Base-by-base conservation (phyloP, 2,797 vertebrate genomes). In the Cephalopachus bancanus region DNA sequence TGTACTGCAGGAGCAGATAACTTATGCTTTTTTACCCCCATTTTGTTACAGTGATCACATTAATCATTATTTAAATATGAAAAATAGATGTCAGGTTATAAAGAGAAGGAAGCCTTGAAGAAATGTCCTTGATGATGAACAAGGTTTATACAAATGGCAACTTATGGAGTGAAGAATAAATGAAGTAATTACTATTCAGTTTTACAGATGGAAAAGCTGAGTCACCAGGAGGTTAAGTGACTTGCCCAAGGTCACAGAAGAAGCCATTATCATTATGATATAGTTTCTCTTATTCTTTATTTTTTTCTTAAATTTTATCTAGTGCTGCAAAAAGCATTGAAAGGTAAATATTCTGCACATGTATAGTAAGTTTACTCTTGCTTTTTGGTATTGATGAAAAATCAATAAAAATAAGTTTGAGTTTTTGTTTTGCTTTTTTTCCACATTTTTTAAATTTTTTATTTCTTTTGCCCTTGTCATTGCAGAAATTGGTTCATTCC, bases 121-220 rank as follows among this genome's bases (percentile, higher is more conserved):
- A 92, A 89, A n/a, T 91, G 97, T 97, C 98, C 98, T 97, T 98
- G 97, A 80, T 83, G 71, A 84, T 91, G 84, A 95, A 95, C 55
- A 86, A 96, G 69, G 57, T 87, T 95, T 89, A 91, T 87, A 97
- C 74, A 97, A 97, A 97, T 94, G 78, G 93, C 84, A 97, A 89
- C 14, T 69, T 97, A 96, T 89, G 93, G 95, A 97, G 94, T 85
- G 44, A 33, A 96, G 93, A 97, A 96, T 95, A 96, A 97, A 98
- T 97, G 93, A 98, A 92, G 95, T 95, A 96, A 98, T 98, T 97
- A 97, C 88, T 64, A 96, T 92, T 94, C 93, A 96, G 78, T 89
- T 95, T 95, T 96, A 93, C 89, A 96, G 95, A 97, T 84, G 84
- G 96, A 91, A 93, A 96, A 96, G 97, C 97, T 98, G 96, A 97